phyloP scores from a whole-genome alignment of 2,888 invertebrate genomes.

The Nezara viridula region DNA sequence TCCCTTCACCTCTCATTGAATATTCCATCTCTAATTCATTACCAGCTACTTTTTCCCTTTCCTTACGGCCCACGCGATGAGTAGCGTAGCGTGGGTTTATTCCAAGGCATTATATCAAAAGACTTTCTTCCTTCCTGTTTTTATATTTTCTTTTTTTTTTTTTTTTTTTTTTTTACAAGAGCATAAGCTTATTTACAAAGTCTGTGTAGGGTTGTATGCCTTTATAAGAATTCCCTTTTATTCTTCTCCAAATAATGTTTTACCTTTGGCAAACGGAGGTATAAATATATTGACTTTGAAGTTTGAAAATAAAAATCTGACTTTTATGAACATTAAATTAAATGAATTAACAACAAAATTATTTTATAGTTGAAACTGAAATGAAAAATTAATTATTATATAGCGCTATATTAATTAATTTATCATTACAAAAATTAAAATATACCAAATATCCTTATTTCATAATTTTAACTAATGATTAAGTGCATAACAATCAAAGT shows the following conservation, averaged over 20 bases:
- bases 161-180: constrained; percentile 11
- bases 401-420: no score
- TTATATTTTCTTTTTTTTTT: constrained; percentile 18
- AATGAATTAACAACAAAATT: background rate
- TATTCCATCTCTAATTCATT: constrained; percentile 44
- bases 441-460: no score
- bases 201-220: background rate
- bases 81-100: background rate
- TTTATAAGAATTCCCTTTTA: background rate
- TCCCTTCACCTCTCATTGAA: background rate
- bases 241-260: constrained; percentile 2
- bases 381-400: no score
- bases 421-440: no score
- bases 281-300: background rate
- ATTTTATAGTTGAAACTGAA: background rate
- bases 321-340: background rate
- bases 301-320: background rate
- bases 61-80: constrained; percentile 6
- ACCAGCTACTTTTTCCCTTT: constrained; percentile 2
- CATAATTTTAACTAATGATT: no score
- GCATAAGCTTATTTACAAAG: constrained; percentile 8
- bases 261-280: background rate
- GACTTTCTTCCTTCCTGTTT: background rate
- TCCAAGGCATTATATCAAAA: background rate
- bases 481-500: no score